Percentiles rank a stretch among this genome's conserved stretches.
These are phyloP conservation scores for Lepidochitona cinerea DNA, from an alignment of 2,888 invertebrate genomes.

Conservation along the genomic window DNA sequence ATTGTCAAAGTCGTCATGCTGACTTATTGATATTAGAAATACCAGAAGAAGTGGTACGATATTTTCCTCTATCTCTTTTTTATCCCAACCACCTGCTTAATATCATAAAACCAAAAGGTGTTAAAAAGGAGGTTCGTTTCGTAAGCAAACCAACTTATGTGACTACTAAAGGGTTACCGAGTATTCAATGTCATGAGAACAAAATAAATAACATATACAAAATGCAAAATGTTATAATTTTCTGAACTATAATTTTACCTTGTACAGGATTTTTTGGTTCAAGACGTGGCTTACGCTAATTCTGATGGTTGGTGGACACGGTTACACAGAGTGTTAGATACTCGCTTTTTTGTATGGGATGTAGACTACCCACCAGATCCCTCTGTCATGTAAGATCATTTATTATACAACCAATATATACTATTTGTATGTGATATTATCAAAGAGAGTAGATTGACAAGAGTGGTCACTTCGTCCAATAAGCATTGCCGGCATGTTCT, in stretches of 20 bases:
- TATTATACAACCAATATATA: not conserved
- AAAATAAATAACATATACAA: not conserved
- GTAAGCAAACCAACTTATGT: too few relatives aligned
- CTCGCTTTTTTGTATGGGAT: not conserved
- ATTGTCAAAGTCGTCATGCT: constrained; percentile 12
- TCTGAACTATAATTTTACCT: not conserved
- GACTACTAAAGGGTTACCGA: too few relatives aligned
- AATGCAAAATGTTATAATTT: not conserved
- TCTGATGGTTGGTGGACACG: not conserved
- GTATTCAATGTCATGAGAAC: too few relatives aligned
- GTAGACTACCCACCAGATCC: not conserved
- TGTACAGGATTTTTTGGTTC: not conserved
- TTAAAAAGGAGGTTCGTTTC: too few relatives aligned
- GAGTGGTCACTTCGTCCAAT: too few relatives aligned
- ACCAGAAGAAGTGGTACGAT: constrained; percentile 36
- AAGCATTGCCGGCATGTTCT: too few relatives aligned
- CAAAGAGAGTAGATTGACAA: too few relatives aligned
- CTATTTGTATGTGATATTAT: too few relatives aligned
- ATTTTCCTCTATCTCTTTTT: too few relatives aligned
- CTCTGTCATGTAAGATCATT: not conserved
- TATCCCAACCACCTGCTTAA: too few relatives aligned
- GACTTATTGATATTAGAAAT: constrained; percentile 38
- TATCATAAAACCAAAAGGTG: too few relatives aligned
- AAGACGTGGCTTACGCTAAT: not conserved
- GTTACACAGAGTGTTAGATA: not conserved